A percentile compares a stretch with the other conserved stretches of the same genome.
Conservation (phyloP, 2,113 vertebrate species). For the Nothocercus julius region DNA sequence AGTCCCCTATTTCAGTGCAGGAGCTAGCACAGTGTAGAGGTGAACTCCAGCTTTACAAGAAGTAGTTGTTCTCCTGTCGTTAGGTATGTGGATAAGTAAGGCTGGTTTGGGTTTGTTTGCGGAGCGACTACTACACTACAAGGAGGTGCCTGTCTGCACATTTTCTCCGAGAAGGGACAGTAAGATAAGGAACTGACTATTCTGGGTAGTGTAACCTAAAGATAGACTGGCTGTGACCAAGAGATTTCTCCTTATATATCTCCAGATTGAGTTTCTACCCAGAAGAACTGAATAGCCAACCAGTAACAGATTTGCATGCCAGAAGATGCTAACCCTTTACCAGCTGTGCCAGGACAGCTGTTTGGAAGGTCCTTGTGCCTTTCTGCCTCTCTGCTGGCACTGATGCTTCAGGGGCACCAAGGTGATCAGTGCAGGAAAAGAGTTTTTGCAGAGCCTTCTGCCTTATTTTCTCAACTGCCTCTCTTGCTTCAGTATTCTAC, state of each 20-base stretch:
- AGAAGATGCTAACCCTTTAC: neutral
- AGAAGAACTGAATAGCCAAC: neutral
- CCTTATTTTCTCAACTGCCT: neutral
- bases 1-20: neutral
- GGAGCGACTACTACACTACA: neutral
- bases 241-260: neutral
- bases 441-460: neutral
- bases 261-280: neutral
- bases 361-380: neutral
- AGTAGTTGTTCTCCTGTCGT: neutral
- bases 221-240: fast-evolving
- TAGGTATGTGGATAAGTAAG: neutral
- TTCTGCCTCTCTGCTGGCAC: neutral
- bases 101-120: neutral
- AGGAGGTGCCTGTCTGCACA: neutral
- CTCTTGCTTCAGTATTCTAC: neutral
- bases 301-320: neutral
- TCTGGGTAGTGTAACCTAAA: neutral
- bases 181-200: neutral
- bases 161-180: neutral
- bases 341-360: fast-evolving
- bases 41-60: neutral
- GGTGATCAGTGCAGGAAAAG: neutral
- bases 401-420: neutral
- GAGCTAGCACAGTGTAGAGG: neutral